Evolutionary conservation across 2,888 invertebrate species (phyloP).

Genomic region (Prenolepis imparis): DNA sequence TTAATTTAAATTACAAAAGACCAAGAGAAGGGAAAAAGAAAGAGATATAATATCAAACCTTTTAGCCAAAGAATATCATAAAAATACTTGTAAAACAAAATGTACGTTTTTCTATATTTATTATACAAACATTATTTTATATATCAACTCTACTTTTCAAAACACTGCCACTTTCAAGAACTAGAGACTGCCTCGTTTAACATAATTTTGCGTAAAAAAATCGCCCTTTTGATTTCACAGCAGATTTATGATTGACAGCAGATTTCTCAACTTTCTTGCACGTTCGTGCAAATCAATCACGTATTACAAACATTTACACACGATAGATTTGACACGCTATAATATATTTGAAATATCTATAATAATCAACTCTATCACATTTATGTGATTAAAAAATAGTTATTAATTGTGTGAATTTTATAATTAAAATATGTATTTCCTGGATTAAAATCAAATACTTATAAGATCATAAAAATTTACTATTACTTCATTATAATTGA

Average conservation of each 20-base stretch:
- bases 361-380: neutral
- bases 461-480: neutral
- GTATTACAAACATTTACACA: neutral
- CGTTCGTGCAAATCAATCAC: neutral
- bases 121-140: too few relatives aligned
- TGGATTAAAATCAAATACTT: constrained; percentile 14
- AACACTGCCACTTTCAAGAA: neutral
- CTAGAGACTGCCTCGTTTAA: neutral
- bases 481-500: neutral
- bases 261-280: neutral
- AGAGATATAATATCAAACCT: neutral
- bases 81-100: neutral
- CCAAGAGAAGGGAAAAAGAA: neutral
- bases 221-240: neutral
- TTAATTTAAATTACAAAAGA: neutral
- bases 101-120: too few relatives aligned
- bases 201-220: neutral
- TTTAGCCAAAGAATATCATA: neutral
- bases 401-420: constrained; percentile 15
- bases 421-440: constrained; percentile 22
- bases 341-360: neutral
- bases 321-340: neutral
- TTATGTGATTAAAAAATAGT: constrained; percentile 16
- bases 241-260: too few relatives aligned
- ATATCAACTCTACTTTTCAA: too few relatives aligned